Evolutionary conservation across 2,888 invertebrate species (phyloP), one percentile per base, ranked within the genome.

Genomic region (Amphipoea oculea): DNA sequence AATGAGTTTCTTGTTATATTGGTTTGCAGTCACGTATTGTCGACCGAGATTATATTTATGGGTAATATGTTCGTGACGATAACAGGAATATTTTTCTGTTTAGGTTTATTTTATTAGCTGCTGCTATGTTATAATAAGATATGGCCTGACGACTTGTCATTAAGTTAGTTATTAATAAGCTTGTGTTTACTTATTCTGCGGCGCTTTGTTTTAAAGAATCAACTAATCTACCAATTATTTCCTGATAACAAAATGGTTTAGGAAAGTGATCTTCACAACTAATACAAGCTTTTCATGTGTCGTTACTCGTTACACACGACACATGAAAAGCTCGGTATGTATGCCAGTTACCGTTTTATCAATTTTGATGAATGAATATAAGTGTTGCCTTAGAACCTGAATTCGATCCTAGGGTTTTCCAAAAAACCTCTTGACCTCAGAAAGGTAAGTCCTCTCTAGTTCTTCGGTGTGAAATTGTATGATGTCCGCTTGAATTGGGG

Each of bases 61-160:
- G 73, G 40, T 63, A 42, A 48, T 79, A 63, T 42, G 80, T 85
- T 83, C 85, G 85, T 85, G 85, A 73, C 75, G 77, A 85, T 85
- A 77, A 60, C 4, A 29, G 12, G 67, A 80, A 76, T 82, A 69
- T 68, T 80, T 69, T 69, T 80, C 14, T 83, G 76, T 75, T 67
- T 75, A 54, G 11, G 0, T 80, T 72, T 68, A 48, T 69, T 82
- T 72, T 66, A 77, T 62, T 76, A 66, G 12, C 12, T 23, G 11
- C 42, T 54, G 42, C 4, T 73, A 23, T 65, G 60, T 63, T 23
- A 40, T 63, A 48, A 48, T 48, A 7, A 71, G 81, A 68, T 69
- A 84, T 72, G 63, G 73, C 6, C 42, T 1, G 48, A 23, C n/a
- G 48, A 80, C 73, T 54, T 75, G 80, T 66, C 62, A 48, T 63